Evolutionary conservation across 1,140 invertebrate genomes (phyloP).

Genomic region (Diabrotica undecimpunctata): DNA sequence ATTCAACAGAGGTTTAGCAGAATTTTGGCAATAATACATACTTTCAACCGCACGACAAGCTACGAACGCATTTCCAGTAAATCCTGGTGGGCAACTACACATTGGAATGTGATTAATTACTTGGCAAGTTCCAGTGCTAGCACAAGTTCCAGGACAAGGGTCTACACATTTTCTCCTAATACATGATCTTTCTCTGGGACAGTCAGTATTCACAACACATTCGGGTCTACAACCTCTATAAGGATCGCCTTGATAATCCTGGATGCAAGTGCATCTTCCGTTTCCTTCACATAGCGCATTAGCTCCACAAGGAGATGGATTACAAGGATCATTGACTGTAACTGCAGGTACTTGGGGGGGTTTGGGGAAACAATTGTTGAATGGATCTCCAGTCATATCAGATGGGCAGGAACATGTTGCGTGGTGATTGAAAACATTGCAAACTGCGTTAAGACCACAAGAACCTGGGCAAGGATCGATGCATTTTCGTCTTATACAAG

Average conservation of each 20-base stretch:
- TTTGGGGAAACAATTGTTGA: constrained; percentile 57
- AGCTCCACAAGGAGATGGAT: constrained; percentile 72
- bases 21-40: constrained; percentile 38
- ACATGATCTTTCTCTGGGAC: constrained; percentile 63
- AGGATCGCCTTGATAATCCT: constrained; percentile 74
- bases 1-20: no score
- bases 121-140: constrained; percentile 62
- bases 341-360: constrained; percentile 43
- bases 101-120: constrained; percentile 63
- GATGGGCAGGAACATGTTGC: constrained; percentile 63
- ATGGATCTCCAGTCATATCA: constrained; percentile 69
- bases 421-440: constrained; percentile 61
- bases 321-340: constrained; percentile 53
- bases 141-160: constrained; percentile 68
- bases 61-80: constrained; percentile 62
- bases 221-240: constrained; percentile 72
- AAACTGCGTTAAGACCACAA: constrained; percentile 63
- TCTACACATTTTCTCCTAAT: constrained; percentile 66
- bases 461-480: constrained; percentile 70
- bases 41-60: constrained; percentile 56
- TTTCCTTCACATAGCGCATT: constrained; percentile 71
- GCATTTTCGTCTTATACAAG: constrained; percentile 65
- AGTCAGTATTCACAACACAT: constrained; percentile 68
- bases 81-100: constrained; percentile 60
- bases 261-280: constrained; percentile 68